phyloP scores from a whole-genome alignment of 2,797 vertebrate genomes.

The Myotis myotis region DNA sequence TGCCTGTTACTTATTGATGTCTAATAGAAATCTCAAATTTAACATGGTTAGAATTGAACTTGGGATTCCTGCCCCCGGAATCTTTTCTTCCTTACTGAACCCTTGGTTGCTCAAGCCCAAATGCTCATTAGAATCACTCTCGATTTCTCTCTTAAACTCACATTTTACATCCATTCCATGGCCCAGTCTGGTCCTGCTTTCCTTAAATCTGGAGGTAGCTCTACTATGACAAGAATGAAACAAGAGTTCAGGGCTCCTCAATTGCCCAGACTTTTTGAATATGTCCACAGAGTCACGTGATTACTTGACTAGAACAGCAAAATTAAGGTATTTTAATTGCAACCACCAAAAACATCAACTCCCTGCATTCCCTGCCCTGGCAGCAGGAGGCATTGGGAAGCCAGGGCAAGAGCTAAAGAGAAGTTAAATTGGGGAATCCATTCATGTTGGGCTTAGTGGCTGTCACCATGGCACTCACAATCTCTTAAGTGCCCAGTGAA shows the following conservation, averaged over 20 bases:
- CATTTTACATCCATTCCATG: neutral
- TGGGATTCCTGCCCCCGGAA: neutral
- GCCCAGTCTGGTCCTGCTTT: neutral
- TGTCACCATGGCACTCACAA: neutral
- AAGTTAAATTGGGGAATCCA: neutral
- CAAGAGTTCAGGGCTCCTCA: neutral
- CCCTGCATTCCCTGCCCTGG: rapidly evolving
- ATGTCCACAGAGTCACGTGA: neutral
- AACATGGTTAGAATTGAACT: neutral
- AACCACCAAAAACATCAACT: neutral
- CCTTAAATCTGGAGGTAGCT: neutral
- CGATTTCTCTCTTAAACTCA: neutral
- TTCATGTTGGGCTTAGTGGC: neutral
- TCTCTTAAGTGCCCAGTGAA: neutral
- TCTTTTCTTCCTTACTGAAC: neutral
- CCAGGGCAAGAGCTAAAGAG: neutral
- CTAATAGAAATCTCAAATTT: neutral
- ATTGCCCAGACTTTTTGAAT: neutral
- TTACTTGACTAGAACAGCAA: neutral
- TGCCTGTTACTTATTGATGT: neutral
- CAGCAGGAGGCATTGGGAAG: neutral
- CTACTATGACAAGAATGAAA: neutral
- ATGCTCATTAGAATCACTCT: neutral
- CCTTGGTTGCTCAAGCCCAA: neutral
- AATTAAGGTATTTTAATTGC: neutral